Conservation (phyloP, 2,797 vertebrate species). For the Malurus splendens region DNA sequence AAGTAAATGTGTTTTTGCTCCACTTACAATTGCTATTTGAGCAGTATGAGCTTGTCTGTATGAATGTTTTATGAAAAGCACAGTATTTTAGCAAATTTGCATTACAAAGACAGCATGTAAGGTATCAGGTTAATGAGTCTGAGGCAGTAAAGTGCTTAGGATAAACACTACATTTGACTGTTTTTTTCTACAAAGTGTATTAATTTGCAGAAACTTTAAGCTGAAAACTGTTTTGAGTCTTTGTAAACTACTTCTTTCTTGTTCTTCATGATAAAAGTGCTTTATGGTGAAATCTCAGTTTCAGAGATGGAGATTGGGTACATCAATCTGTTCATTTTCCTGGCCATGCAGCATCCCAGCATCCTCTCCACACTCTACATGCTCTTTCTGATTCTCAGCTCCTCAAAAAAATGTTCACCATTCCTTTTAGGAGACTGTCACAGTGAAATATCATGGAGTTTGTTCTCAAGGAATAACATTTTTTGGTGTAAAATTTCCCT, state of each 20-base stretch:
- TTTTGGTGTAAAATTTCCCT: not conserved
- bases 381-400: not conserved
- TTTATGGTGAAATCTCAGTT: not conserved
- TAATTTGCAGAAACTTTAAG: constrained; percentile 9
- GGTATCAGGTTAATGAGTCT: constrained; percentile 33
- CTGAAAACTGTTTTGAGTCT: not conserved
- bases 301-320: not conserved
- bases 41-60: constrained; percentile 9
- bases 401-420: not conserved
- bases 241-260: not conserved
- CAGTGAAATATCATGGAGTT: not conserved
- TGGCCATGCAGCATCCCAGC: not conserved
- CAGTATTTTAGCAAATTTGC: constrained; percentile 44
- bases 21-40: not conserved
- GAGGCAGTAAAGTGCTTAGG: constrained; percentile 14
- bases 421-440: not conserved
- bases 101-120: constrained; percentile 47
- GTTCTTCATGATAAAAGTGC: not conserved
- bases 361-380: fast-evolving
- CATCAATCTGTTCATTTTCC: not conserved
- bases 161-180: constrained; percentile 17
- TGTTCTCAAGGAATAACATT: not conserved
- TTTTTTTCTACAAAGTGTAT: not conserved
- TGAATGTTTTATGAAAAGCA: constrained; percentile 34
- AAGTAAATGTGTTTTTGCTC: not conserved